Evolutionary conservation across 2,888 invertebrate species (phyloP), one percentile per base, ranked within the genome.

Genomic region (Chrysomela aeneicollis): DNA sequence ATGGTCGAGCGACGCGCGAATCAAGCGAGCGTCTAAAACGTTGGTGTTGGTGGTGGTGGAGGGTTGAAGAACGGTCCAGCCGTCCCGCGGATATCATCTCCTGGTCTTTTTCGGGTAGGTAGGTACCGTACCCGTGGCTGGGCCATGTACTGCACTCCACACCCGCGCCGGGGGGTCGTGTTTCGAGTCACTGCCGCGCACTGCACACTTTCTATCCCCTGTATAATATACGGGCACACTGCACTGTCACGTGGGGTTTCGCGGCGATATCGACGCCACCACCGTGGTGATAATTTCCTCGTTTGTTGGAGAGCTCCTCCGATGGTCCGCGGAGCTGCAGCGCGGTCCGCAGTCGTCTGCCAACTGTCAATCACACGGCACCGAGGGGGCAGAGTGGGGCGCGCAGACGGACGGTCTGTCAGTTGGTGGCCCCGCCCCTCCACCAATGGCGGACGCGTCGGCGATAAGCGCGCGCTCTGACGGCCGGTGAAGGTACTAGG

Each of bases 61-160:
- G n/a, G 17, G 55, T 35, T 59, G 53, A 10, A 10, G 61, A 57
- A 55, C 49, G 57, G 26, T 51, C 26, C 22, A 26, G 64, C 64
- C 70, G 71, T 69, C 68, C 71, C 68, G 62, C 64, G 66, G 70
- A 73, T 69, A 73, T 76, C 73, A 70, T 71, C 74, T 74, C 73
- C 71, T 70, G 61, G 59, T 42, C 42, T n/a, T 4, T 21, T 46
- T 58, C 18, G 19, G 50, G 73, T n/a, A n/a, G n/a, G n/a, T n/a
- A n/a, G n/a, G n/a, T 83, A 84, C 88, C 91, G 86, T 90, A 92
- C 92, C 92, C 92, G 90, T 89, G 92, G 92, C 90, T 92, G 92
- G 89, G 92, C 92, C 92, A 92, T 92, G 89, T 88, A 90, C 88
- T 74, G 75, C 75, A 89, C 89, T 88, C 89, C 89, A 87, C 88